Evolutionary conservation across 1,140 invertebrate genomes (phyloP), one percentile per base, ranked within the genome.

Genomic region (Macrotrachela quadricornifera): DNA sequence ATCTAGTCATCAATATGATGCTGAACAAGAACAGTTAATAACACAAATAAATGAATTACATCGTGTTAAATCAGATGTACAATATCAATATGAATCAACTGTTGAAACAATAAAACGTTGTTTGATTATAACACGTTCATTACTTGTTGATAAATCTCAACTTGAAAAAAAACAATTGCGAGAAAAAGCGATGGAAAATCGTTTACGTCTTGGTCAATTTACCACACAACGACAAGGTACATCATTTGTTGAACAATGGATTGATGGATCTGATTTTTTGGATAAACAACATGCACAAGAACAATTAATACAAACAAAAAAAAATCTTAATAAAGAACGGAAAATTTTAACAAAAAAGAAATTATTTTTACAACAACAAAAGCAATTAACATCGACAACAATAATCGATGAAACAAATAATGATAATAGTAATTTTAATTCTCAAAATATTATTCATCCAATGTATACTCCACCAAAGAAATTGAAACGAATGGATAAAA

Each of bases 241-340:
- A 58, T 88, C 87, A 58, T 97, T 96, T 77, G 88, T 94, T 72
- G 92, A 97, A 71, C 95, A 96, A 73, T 97, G 92, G 91, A 91
- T 88, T 62, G 91, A 97, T 73, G 92, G 92, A 56, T 90, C 91
- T 74, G 21, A 30, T 30, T 30, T 30, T 30, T 30, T 30, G 8
- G 21, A 30, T 4, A 30, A 30, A 30, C 2, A 30, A 30, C 21
- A 8, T 30, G 21, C 21, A 2, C 88, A 95, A 73, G 88, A 95
- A 74, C 84, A 91, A 72, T 88, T 95, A 57, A 80, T 85, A 14
- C 78, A 83, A 10, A 87, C 92, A 66, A 79, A 85, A 60, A 90
- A 97, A 70, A 90, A 96, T 66, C 94, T 95, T 60, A 90, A 96
- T 72, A 78, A 85, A 59, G 86, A 94, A 65, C 82, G 91, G 65